Evolutionary conservation across 2,888 invertebrate genomes (phyloP), one percentile per base, ranked within the genome.

Genomic region (Cheiracanthium punctorium): DNA sequence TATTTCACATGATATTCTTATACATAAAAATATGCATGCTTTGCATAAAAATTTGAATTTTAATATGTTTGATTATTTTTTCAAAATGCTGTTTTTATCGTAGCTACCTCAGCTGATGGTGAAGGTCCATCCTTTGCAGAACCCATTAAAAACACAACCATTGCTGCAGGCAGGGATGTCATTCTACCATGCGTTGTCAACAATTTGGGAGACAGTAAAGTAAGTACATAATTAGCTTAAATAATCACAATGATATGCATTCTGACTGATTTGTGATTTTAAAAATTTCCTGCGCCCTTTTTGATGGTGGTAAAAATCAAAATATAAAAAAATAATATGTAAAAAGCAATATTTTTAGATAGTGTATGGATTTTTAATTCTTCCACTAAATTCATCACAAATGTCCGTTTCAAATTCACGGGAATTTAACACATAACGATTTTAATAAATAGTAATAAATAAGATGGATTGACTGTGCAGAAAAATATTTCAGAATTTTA

Each of bases 151-250:
- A 88, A 88, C 69, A 48, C 76, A 41, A 88, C 88, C 10, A 67
- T 88, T 28, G 88, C 88, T 17, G 84, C 88, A 14, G 84, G 88
- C 20, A 77, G 88, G 33, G 88, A 84, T 41, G 85, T 88, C 7
- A 80, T 77, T 0, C 32, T 88, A n/a, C 88, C 88, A 17, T 88
- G 88, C 24, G 84, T 88, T 32, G 88, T 88, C 8, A 74, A 88
- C 37, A 58, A 84, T 29, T 80, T 88, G 4, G 80, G 76, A 24
- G 33, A 74, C 24, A 85, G 76, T 52, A 72, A 76, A 71, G 88
- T 88, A 73, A 64, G 80, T 41, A 2, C 0, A 30, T 10, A 37
- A n/a, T n/a, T n/a, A n/a, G n/a, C n/a, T n/a, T 1, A 30, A 24
- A 65, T 29, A 7, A 4, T 10, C 41, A 10, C 1, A 48, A 48